Evolutionary conservation across 2,888 invertebrate species (phyloP), one percentile per base, ranked within the genome.

Genomic region (Nudaria mundana): DNA sequence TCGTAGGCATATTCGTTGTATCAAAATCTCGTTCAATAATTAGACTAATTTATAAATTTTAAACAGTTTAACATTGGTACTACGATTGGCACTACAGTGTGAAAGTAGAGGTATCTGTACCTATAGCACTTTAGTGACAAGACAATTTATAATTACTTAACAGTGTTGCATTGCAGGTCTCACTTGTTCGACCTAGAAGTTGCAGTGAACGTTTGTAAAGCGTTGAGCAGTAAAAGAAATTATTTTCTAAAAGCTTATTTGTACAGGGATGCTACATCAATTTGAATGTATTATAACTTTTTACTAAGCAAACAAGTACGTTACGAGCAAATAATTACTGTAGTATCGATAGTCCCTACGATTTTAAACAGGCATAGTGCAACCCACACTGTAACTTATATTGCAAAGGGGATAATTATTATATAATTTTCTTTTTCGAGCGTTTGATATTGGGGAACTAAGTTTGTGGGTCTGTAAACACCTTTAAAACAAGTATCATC

Each of bases 171-270:
- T 13, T 22, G 37, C 30, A 37, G 18, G 28, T 32, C 32, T 30
- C 26, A 26, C 12, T 14, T 11, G 25, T 40, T 40, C 26, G 30
- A 40, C 26, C 31, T 36, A 41, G 36, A 5, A 31, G 12, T 31
- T 22, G 36, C 26, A 32, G 10, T 32, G 32, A 22, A 24, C 23
- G 29, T 41, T 23, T 35, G 44, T 46, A 60, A 54, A 56, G 62
- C 53, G 45, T 52, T 62, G 33, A 45, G 18, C 30, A 37, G 30
- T 33, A 40, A 44, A 48, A n/a, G n/a, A n/a, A n/a, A n/a, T n/a
- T 56, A 56, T 52, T 25, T 5, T 30, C 30, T 30, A 22, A 30
- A 13, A 31, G 22, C 43, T 39, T 46, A 47, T 34, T 45, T 37
- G 29, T 30, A 31, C 13, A 13, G 2, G n/a, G 13, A 31, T n/a